phyloP scores from a whole-genome alignment of 2,113 vertebrate genomes.

The Capreolus pygargus region DNA sequence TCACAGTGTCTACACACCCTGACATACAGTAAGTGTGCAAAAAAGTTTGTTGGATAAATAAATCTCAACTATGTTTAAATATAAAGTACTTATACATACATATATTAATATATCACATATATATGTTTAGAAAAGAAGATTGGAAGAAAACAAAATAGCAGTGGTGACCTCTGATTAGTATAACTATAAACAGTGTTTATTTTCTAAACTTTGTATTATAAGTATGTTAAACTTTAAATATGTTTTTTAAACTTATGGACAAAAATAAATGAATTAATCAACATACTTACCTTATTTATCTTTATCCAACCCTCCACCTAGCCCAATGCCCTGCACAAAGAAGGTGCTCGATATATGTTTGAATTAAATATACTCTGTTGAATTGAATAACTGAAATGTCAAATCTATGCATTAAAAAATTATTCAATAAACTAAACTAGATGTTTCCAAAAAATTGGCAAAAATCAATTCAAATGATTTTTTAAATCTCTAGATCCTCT shows the following conservation, averaged over 20 bases:
- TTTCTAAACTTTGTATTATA: background rate
- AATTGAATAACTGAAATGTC: background rate
- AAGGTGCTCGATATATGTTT: background rate
- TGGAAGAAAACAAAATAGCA: background rate
- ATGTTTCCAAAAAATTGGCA: background rate
- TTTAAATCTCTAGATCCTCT: background rate
- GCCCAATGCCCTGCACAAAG: background rate
- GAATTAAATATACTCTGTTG: background rate
- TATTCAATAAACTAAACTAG: background rate
- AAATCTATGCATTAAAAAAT: background rate
- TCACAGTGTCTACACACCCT: background rate
- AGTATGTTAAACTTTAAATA: background rate
- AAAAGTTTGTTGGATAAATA: background rate
- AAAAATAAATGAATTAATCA: constrained; percentile 7
- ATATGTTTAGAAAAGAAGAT: background rate
- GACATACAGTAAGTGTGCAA: background rate
- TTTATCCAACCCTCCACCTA: background rate
- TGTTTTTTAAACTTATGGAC: background rate
- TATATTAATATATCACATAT: background rate
- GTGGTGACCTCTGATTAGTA: background rate
- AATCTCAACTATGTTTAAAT: background rate
- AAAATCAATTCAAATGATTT: background rate
- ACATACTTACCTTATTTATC: background rate
- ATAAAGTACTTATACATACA: background rate
- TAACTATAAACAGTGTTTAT: background rate